phyloP scores from a whole-genome alignment of 1,140 invertebrate genomes.

The Venustaconcha ellipsiformis region DNA sequence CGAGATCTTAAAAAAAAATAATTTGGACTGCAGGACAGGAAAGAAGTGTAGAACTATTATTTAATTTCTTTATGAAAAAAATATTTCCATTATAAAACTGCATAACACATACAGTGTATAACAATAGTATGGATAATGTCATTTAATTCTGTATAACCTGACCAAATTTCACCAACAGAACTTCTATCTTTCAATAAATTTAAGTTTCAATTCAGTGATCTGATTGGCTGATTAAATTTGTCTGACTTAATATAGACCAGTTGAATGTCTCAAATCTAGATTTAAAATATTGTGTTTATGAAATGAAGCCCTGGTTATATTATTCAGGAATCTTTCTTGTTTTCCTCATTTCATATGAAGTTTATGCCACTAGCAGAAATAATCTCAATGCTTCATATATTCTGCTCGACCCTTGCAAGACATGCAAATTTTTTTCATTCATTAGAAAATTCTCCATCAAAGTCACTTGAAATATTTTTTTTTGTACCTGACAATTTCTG shows the following conservation, averaged over 20 bases:
- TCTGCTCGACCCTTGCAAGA: too few species aligned
- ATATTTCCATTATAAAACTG: neutral
- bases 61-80: neutral
- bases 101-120: neutral
- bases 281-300: too few species aligned
- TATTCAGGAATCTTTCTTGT: too few species aligned
- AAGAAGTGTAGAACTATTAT: neutral
- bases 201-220: neutral
- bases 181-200: neutral
- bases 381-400: too few species aligned
- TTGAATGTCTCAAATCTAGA: too few species aligned
- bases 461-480: neutral
- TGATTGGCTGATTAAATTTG: too few species aligned
- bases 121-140: neutral
- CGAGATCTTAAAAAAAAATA: slow-evolving; percentile 71
- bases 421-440: neutral
- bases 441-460: neutral
- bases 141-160: neutral
- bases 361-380: too few species aligned
- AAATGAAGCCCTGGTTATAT: too few species aligned
- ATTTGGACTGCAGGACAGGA: neutral
- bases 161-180: neutral
- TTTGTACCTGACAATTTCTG: slow-evolving; percentile 80
- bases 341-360: too few species aligned
- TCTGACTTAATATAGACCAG: too few species aligned